Evolutionary conservation across 2,113 vertebrate species (phyloP).

Genomic region (Stigmatopora nigra): DNA sequence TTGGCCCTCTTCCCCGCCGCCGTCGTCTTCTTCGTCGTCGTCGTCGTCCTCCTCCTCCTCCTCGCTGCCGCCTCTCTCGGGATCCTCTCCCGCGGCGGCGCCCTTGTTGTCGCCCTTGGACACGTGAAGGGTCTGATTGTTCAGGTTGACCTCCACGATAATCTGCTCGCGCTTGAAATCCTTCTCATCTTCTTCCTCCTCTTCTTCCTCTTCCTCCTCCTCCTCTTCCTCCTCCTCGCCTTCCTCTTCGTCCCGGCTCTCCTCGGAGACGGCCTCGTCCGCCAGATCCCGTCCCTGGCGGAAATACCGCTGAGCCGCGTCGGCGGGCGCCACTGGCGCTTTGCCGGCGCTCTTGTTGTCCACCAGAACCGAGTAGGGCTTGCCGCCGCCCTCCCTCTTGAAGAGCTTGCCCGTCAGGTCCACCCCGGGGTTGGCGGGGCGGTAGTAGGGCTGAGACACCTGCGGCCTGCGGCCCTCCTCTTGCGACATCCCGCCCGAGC

Average conservation of each 20-base stretch:
- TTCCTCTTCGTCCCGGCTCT: constrained; percentile 79
- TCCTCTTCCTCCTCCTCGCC: constrained; percentile 69
- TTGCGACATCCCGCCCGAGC: constrained; percentile 82
- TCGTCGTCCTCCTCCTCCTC: constrained; percentile 71
- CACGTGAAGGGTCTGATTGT: constrained; percentile 98
- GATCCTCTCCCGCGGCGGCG: constrained; percentile 76
- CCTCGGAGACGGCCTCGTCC: constrained; percentile 63
- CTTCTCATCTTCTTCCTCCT: constrained; percentile 71
- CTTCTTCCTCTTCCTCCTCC: constrained; percentile 75
- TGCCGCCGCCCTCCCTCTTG: constrained; percentile 82
- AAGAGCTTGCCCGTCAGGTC: constrained; percentile 86
- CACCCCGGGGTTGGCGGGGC: constrained; percentile 78
- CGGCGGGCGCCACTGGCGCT: constrained; percentile 62
- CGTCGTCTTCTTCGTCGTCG: constrained; percentile 50
- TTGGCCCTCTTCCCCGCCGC: constrained; percentile 54
- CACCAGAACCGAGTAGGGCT: constrained; percentile 85
- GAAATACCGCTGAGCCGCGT: constrained; percentile 74
- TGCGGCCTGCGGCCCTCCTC: constrained; percentile 78
- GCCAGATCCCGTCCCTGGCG: constrained; percentile 71
- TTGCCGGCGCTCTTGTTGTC: constrained; percentile 83
- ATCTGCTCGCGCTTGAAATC: constrained; percentile 96
- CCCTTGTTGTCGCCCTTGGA: constrained; percentile 93
- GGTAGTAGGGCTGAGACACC: constrained; percentile 75
- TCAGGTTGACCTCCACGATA: constrained; percentile 98
- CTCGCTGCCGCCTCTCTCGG: constrained; percentile 82